Percentiles rank a stretch among this genome's conserved stretches.
These are phyloP conservation scores for Campylorhamphus procurvoides DNA, from an alignment of 2,113 vertebrate species.

Conservation along the genomic window DNA sequence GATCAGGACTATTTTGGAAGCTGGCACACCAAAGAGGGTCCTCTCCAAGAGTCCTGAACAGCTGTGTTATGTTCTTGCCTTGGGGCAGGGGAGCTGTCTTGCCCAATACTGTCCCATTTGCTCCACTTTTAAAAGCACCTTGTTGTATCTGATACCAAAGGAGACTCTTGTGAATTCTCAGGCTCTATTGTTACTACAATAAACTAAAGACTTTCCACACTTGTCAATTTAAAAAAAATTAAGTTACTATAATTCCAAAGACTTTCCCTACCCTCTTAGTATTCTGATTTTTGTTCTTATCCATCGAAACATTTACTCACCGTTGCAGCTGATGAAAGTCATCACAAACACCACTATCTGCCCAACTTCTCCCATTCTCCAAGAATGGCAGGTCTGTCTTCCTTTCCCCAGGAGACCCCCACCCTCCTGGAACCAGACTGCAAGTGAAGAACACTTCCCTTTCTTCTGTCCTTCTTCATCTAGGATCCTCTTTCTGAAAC, in stretches of 20 bases:
- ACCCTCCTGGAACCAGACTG: background rate
- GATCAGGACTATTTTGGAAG: background rate
- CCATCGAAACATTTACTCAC: constrained; percentile 17
- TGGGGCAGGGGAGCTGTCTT: background rate
- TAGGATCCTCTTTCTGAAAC: constrained; percentile 58
- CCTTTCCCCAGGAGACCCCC: background rate
- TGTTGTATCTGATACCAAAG: background rate
- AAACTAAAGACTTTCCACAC: background rate
- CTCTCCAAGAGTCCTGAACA: background rate
- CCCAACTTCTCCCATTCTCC: constrained; percentile 2
- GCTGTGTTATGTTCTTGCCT: background rate
- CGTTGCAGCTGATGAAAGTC: background rate
- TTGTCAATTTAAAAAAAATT: background rate
- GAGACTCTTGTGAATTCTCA: background rate
- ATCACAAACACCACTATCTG: background rate
- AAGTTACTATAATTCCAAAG: background rate
- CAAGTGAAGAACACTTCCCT: constrained; percentile 55
- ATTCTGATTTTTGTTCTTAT: background rate
- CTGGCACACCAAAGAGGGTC: background rate
- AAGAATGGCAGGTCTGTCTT: background rate
- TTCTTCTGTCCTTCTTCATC: constrained; percentile 27
- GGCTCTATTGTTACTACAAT: background rate
- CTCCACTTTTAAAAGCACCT: background rate
- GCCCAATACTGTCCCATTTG: background rate
- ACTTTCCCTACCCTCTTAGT: background rate